Percentiles rank a stretch among this genome's conserved stretches.
phyloP scores from a whole-genome alignment of 2,797 vertebrate genomes.

The Merluccius polli region DNA sequence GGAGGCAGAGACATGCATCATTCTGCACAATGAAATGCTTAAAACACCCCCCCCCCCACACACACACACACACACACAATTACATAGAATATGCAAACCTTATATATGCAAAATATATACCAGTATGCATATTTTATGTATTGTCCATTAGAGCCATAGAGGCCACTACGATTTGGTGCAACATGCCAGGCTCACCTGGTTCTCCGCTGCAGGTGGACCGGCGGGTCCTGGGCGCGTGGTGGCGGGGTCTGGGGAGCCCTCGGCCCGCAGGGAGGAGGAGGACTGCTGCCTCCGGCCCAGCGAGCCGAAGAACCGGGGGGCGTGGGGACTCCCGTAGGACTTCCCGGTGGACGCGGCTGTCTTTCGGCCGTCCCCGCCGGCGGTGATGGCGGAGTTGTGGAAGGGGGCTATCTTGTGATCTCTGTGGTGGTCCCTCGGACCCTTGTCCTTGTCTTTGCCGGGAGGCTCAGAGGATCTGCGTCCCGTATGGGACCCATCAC shows the following conservation, averaged over 20 bases:
- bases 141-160: not conserved
- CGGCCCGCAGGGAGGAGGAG: not conserved
- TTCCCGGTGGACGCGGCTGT: not conserved
- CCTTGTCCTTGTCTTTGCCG: not conserved
- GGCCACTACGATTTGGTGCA: not conserved
- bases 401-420: conserved; percentile 51
- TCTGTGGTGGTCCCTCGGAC: not conserved
- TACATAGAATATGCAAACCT: too few species aligned
- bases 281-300: not conserved
- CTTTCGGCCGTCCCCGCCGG: conserved; percentile 58
- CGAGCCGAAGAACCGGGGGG: not conserved
- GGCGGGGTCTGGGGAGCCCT: conserved; percentile 12
- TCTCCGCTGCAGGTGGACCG: conserved; percentile 30
- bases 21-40: too few species aligned
- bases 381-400: conserved; percentile 75
- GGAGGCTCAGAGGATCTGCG: not conserved
- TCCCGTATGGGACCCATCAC: not conserved
- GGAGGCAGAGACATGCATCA: too few species aligned
- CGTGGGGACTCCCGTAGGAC: not conserved
- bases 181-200: not conserved
- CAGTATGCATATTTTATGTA: too few species aligned
- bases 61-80: too few species aligned
- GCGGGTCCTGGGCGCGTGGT: conserved; percentile 51
- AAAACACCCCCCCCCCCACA: too few species aligned
- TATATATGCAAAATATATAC: too few species aligned